Evolutionary conservation across 64 coral and sea anemone species (phyloP), one percentile per base, ranked within the genome.

Genomic region (Platygyra sinensis): DNA sequence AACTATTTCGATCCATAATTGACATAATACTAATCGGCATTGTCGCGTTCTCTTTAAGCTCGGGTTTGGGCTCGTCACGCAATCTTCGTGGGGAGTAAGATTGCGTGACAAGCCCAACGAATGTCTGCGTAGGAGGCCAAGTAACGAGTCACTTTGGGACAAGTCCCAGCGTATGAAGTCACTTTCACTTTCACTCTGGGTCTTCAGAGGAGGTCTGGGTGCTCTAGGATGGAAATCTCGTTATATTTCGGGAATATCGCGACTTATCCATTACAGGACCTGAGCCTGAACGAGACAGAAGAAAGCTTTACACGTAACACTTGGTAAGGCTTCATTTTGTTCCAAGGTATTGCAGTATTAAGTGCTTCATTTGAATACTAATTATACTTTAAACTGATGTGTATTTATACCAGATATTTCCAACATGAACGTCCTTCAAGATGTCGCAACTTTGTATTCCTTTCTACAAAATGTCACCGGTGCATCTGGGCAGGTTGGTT

Each of bases 401-500:
- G 5, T 39, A 39, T 39, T 39, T 39, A 39, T 55, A 14, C 52
- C 52, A 55, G 52, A 55, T 55, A 55, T 55, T 55, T 3, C 8
- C 60, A 62, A 42, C 30, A 83, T 83, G 80, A 67, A 83, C 67
- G 30, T 65, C 22, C 67, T 83, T 20, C 30, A 83, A 31, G 80
- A 83, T 67, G 22, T 83, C 2, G 80, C 59, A 83, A 38, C 30
- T 31, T 83, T 83, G 31, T 83, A 39, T n/a, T 83, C 80, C 8
- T 8, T 22, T 67, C 80, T 83, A 3, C 30, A 38, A 30, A 5
- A 17, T 3, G 18, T 83, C 31, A 49, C 80, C 0, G 60, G 61
- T 24, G 60, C 33, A 39, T 83, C 80, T 20, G 80, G 80, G 16
- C 60, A 83, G 80, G 80, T 83, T n/a, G n/a, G n/a, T n/a, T n/a